A percentile compares a stretch with the other conserved stretches of the same genome.
These are phyloP conservation scores for Amiota communis DNA, from an alignment of 2,888 invertebrate species.

Conservation along the genomic window DNA sequence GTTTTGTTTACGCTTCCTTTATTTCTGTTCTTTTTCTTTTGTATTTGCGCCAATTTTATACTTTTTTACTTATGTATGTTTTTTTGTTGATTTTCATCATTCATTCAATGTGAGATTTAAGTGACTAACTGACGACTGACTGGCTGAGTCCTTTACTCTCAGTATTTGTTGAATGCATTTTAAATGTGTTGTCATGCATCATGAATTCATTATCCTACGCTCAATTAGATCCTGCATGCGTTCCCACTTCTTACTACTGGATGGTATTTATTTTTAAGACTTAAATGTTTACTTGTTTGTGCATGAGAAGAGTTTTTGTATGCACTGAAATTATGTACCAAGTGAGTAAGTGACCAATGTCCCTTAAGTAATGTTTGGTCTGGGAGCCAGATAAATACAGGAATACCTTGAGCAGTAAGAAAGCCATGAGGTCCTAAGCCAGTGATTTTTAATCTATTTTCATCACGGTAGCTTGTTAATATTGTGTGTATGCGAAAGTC, in stretches of 20 bases:
- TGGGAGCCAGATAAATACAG: no score
- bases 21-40: conserved; percentile 41
- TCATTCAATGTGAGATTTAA: neutral
- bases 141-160: neutral
- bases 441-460: no score
- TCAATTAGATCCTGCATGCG: conserved; percentile 42
- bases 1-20: conserved; percentile 36
- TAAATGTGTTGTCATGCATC: conserved; percentile 39
- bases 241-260: neutral
- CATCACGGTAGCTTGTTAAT: no score
- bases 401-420: no score
- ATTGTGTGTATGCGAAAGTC: no score
- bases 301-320: no score
- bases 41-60: conserved; percentile 17
- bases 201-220: conserved; percentile 29
- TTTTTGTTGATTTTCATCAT: neutral
- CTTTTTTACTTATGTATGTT: neutral
- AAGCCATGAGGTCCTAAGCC: no score
- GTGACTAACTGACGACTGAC: neutral
- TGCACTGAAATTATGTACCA: no score
- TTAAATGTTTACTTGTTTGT: no score
- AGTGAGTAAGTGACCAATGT: no score
- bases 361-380: no score
- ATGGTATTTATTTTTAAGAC: no score
- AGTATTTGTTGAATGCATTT: conserved; percentile 44